These are phyloP conservation scores for Zeugodacus cucurbitae DNA, from an alignment of 1,140 invertebrate genomes.

Conservation along the genomic window DNA sequence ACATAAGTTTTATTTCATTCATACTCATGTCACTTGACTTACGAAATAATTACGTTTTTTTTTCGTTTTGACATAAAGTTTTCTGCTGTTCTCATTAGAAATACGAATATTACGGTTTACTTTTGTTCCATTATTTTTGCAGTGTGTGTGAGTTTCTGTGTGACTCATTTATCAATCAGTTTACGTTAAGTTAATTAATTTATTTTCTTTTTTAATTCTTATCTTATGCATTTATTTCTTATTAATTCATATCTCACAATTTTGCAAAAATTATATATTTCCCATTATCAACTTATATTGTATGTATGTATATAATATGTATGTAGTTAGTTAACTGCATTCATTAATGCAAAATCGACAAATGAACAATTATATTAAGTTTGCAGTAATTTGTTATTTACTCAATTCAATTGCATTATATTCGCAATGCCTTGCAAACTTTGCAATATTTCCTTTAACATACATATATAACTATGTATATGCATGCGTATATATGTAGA, in stretches of 20 bases:
- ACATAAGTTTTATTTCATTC: constrained; percentile 31
- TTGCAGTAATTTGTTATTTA: not conserved
- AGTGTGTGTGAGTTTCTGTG: not conserved
- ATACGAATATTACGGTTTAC: not conserved
- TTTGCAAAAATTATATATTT: constrained; percentile 12
- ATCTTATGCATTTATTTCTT: not conserved
- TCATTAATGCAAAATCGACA: not conserved
- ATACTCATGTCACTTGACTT: not conserved
- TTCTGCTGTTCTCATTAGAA: constrained; percentile 11
- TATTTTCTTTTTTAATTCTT: not conserved
- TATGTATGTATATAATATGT: constrained; percentile 19
- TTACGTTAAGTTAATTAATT: not conserved
- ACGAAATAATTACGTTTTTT: constrained; percentile 22
- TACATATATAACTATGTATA: constrained; percentile 18
- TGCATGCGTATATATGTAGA: not conserved
- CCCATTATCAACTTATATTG: constrained; percentile 34
- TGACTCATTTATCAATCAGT: not conserved
- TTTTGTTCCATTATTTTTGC: not conserved
- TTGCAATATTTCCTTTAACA: not conserved
- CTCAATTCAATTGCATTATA: not conserved
- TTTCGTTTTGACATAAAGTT: constrained; percentile 36
- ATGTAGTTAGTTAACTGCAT: constrained; percentile 9
- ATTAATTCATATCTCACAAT: not conserved
- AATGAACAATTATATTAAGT: not conserved
- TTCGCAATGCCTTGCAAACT: not conserved